Conservation (phyloP, 2,888 invertebrate genomes). For the Limnephilus auricula region DNA sequence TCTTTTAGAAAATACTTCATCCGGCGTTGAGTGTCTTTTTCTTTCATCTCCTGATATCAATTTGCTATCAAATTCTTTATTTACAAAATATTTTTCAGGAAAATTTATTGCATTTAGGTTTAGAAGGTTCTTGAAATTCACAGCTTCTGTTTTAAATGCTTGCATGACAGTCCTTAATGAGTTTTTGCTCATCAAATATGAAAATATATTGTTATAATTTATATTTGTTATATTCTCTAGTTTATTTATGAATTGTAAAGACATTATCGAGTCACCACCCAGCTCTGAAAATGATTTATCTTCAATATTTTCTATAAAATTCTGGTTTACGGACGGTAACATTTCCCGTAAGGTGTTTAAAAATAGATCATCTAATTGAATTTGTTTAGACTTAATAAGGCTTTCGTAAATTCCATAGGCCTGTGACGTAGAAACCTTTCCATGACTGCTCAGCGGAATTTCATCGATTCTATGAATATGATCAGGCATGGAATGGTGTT, state of each 20-base stretch:
- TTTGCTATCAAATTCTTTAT: background rate
- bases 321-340: slow-evolving; percentile 11
- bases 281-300: slow-evolving; percentile 77
- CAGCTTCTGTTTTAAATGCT: background rate
- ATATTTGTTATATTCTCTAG: slow-evolving; percentile 74
- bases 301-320: slow-evolving; percentile 41
- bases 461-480: slow-evolving; percentile 78
- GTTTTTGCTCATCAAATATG: slow-evolving; percentile 41
- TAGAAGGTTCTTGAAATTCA: slow-evolving; percentile 10
- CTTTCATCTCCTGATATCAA: slow-evolving; percentile 12
- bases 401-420: slow-evolving; percentile 69
- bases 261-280: slow-evolving; percentile 86
- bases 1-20: background rate
- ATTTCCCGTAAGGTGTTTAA: slow-evolving; percentile 45
- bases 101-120: background rate
- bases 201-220: slow-evolving; percentile 71
- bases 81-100: background rate
- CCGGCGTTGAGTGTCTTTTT: background rate
- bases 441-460: slow-evolving; percentile 82
- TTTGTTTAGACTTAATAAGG: slow-evolving; percentile 71
- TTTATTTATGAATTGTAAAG: slow-evolving; percentile 80
- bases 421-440: slow-evolving; percentile 80
- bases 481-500: slow-evolving; percentile 81
- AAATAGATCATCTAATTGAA: slow-evolving; percentile 54
- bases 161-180: slow-evolving; percentile 23